These are phyloP conservation scores for Platysternon megacephalum DNA, from an alignment of 2,113 vertebrate genomes.

Conservation along the genomic window DNA sequence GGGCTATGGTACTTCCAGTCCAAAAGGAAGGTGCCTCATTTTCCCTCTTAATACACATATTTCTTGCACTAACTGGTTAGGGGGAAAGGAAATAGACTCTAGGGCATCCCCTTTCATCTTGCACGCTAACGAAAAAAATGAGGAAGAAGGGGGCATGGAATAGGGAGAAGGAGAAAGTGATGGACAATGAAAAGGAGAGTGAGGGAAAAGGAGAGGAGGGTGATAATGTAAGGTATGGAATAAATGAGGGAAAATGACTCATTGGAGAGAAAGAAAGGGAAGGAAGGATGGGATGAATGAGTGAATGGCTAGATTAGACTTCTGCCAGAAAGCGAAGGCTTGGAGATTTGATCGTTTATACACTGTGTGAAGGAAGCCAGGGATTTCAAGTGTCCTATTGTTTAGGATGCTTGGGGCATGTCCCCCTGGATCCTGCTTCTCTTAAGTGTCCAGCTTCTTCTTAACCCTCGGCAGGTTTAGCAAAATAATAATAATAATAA, in stretches of 20 bases:
- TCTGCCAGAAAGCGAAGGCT: not conserved
- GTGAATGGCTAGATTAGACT: too few species aligned
- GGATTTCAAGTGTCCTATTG: not conserved
- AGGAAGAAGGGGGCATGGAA: not conserved
- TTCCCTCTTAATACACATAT: too few species aligned
- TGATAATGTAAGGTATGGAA: not conserved
- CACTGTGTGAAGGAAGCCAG: not conserved
- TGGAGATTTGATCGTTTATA: too few species aligned
- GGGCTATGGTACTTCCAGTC: too few species aligned
- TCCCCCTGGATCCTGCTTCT: not conserved
- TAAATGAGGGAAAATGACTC: not conserved
- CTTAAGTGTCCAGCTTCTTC: not conserved
- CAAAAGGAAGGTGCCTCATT: too few species aligned
- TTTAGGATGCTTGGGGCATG: not conserved
- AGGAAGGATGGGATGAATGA: too few species aligned
- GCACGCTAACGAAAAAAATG: too few species aligned
- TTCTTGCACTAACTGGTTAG: too few species aligned
- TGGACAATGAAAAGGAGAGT: not conserved
- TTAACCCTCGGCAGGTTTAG: not conserved
- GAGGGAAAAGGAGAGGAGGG: not conserved
- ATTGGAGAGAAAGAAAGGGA: not conserved
- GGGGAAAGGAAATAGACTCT: too few species aligned
- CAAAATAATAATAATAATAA: not conserved
- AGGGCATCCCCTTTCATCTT: too few species aligned
- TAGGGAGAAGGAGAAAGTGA: not conserved